phyloP scores from a whole-genome alignment of 2,797 vertebrate genomes.

The Phoebastria nigripes region DNA sequence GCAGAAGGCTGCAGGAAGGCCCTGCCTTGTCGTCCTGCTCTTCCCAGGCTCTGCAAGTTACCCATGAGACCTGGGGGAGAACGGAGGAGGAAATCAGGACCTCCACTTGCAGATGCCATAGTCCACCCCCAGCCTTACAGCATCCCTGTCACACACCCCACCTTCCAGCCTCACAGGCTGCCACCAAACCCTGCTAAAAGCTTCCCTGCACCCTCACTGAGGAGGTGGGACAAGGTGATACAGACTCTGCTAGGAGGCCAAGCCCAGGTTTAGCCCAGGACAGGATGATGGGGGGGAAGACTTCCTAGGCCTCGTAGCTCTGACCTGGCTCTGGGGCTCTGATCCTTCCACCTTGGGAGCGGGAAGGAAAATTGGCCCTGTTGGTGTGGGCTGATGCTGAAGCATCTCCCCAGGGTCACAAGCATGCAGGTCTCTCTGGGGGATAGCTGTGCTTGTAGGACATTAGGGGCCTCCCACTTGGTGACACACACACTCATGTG shows the following conservation, averaged over 20 bases:
- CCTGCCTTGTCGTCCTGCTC: neutral
- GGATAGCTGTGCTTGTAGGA: neutral
- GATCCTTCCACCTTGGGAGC: neutral
- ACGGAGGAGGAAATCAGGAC: neutral
- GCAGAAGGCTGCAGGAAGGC: neutral
- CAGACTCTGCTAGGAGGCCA: neutral
- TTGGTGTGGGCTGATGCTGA: too few species aligned
- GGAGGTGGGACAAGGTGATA: neutral
- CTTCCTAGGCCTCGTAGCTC: neutral
- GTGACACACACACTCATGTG: neutral
- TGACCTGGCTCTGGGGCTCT: neutral
- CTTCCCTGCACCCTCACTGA: neutral
- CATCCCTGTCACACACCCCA: neutral
- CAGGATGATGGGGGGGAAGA: neutral
- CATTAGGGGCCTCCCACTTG: neutral
- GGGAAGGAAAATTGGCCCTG: neutral
- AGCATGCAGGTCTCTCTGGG: neutral
- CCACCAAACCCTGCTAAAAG: neutral
- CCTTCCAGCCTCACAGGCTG: neutral
- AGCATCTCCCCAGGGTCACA: neutral
- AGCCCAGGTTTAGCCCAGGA: neutral
- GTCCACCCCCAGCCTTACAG: neutral
- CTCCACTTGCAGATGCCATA: neutral
- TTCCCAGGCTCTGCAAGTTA: neutral
- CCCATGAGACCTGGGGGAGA: fast-evolving